phyloP scores from a whole-genome alignment of 2,797 vertebrate genomes.

The Lemur catta region DNA sequence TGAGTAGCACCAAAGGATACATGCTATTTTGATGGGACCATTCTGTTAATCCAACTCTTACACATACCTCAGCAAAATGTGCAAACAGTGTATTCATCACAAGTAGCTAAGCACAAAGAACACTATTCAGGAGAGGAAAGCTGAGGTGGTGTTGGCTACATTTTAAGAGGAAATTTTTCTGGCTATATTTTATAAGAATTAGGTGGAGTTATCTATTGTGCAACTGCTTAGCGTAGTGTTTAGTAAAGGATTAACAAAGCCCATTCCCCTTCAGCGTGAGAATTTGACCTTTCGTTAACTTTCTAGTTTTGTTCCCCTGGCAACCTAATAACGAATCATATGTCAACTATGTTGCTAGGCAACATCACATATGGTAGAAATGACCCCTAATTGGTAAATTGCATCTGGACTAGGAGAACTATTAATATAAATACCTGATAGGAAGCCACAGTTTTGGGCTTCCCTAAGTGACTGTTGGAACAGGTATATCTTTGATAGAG shows the following conservation, averaged over 20 bases:
- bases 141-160: background rate
- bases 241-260: constrained; percentile 33
- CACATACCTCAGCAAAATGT: background rate
- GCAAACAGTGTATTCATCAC: background rate
- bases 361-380: constrained; percentile 23
- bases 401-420: background rate
- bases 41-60: constrained; percentile 42
- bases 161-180: background rate
- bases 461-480: background rate
- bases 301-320: constrained; percentile 36
- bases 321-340: constrained; percentile 1
- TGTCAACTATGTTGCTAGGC: constrained; percentile 37
- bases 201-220: background rate
- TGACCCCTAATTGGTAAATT: background rate
- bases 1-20: background rate
- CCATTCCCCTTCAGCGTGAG: background rate
- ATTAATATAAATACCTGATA: background rate
- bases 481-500: background rate
- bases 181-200: constrained; percentile 30
- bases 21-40: background rate
- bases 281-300: constrained; percentile 43
- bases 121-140: constrained; percentile 7
- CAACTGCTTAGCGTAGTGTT: background rate
- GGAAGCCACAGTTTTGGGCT: constrained; percentile 18
- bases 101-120: constrained; percentile 31